A percentile compares a stretch with the other conserved stretches of the same genome.
phyloP scores from a whole-genome alignment of 2,797 vertebrate genomes.

The Anguilla obscura region DNA sequence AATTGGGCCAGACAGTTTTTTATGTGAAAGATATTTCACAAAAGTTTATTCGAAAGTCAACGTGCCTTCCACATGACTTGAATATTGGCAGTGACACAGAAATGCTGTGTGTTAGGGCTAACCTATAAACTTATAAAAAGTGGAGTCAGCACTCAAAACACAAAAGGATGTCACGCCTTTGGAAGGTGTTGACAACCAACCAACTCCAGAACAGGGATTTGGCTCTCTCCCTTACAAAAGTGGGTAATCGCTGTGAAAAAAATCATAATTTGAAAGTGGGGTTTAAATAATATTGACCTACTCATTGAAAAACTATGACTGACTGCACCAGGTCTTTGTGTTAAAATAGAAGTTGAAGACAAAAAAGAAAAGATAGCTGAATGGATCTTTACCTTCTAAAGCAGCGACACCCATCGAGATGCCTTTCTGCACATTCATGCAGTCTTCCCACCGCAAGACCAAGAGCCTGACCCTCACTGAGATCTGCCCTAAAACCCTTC shows the following conservation, averaged over 20 bases:
- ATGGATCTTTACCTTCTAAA: neutral
- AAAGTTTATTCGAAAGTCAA: neutral
- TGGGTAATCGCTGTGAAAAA: neutral
- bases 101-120: neutral
- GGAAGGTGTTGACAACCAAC: neutral
- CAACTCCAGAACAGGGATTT: neutral
- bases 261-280: neutral
- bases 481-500: slow-evolving; percentile 46
- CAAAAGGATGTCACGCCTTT: neutral
- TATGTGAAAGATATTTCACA: too few species aligned
- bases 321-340: neutral
- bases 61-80: neutral
- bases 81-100: neutral
- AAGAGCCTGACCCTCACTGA: slow-evolving; percentile 42
- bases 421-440: slow-evolving; percentile 22
- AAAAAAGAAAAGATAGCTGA: neutral
- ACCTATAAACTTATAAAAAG: neutral
- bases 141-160: neutral
- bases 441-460: slow-evolving; percentile 36
- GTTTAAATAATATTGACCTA: neutral
- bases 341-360: neutral
- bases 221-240: neutral
- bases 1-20: too few species aligned
- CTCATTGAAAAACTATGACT: neutral
- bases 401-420: neutral